Evolutionary conservation across 2,888 invertebrate genomes (phyloP).

Genomic region (Troides oblongomaculatus): DNA sequence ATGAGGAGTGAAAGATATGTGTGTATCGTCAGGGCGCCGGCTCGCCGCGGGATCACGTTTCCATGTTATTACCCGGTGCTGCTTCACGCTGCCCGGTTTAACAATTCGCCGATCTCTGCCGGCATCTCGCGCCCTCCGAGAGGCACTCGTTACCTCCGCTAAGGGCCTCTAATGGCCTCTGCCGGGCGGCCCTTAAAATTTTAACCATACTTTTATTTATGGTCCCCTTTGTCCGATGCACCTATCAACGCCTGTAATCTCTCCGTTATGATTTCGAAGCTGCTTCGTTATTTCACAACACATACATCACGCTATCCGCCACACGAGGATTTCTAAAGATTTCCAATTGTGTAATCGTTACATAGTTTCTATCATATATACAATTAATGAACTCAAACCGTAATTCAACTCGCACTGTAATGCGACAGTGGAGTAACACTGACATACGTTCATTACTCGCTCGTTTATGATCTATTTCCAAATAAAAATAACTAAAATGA

Average conservation of each 20-base stretch:
- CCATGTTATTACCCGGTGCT: conserved; percentile 48
- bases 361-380: no score
- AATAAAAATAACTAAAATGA: no score
- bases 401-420: no score
- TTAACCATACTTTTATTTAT: conserved; percentile 75
- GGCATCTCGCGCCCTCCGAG: conserved; percentile 53
- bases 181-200: conserved; percentile 71
- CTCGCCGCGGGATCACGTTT: conserved; percentile 34
- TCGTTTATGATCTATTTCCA: no score
- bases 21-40: conserved; percentile 17
- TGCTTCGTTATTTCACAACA: conserved; percentile 35
- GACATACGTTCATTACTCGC: no score
- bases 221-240: conserved; percentile 60
- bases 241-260: conserved; percentile 61
- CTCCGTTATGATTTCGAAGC: conserved; percentile 57
- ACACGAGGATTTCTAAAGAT: background rate
- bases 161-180: conserved; percentile 74
- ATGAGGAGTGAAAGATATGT: conserved; percentile 7
- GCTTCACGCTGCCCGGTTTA: conserved; percentile 55
- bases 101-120: conserved; percentile 66
- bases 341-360: no score
- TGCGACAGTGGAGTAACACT: no score
- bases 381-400: no score
- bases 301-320: background rate
- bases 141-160: conserved; percentile 63